Evolutionary conservation across 2,888 invertebrate genomes (phyloP).

Genomic region (Polydrusus cervinus): DNA sequence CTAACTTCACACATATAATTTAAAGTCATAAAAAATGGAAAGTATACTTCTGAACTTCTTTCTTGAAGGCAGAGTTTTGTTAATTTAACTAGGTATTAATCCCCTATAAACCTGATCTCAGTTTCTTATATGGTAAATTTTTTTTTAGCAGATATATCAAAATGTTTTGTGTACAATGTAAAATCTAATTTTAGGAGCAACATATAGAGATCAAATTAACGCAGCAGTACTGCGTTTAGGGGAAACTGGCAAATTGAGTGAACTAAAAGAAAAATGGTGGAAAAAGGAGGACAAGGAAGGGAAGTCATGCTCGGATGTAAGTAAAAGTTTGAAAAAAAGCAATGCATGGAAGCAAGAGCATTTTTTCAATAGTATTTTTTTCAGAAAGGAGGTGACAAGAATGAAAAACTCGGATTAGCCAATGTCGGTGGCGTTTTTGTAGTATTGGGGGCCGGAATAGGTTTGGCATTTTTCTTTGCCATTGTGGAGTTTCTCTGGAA

Average conservation of each 20-base stretch:
- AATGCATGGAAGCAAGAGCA: too few relatives aligned
- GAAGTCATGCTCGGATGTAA: constrained; percentile 60
- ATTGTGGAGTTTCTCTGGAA: constrained; percentile 90
- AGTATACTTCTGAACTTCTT: too few relatives aligned
- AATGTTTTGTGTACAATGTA: not conserved
- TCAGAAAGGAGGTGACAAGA: constrained; percentile 49
- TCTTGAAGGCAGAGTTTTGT: too few relatives aligned
- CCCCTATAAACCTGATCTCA: too few relatives aligned
- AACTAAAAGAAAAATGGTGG: constrained; percentile 96
- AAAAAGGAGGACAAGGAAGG: constrained; percentile 74
- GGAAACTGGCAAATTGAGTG: constrained; percentile 87
- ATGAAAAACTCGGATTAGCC: constrained; percentile 78
- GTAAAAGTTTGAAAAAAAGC: constrained; percentile 17
- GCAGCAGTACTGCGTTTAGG: constrained; percentile 91
- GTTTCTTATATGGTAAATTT: too few relatives aligned
- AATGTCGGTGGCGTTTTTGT: constrained; percentile 95
- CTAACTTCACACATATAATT: too few relatives aligned
- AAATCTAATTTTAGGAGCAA: constrained; percentile 76
- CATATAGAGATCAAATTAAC: constrained; percentile 87
- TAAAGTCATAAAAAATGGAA: too few relatives aligned
- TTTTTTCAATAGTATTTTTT: too few relatives aligned
- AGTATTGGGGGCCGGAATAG: constrained; percentile 84
- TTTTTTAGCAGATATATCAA: too few relatives aligned
- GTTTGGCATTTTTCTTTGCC: constrained; percentile 82
- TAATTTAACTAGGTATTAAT: too few relatives aligned